A percentile compares a stretch with the other conserved stretches of the same genome.
Conservation (phyloP, 2,797 vertebrate species). For the Danio choprae region DNA sequence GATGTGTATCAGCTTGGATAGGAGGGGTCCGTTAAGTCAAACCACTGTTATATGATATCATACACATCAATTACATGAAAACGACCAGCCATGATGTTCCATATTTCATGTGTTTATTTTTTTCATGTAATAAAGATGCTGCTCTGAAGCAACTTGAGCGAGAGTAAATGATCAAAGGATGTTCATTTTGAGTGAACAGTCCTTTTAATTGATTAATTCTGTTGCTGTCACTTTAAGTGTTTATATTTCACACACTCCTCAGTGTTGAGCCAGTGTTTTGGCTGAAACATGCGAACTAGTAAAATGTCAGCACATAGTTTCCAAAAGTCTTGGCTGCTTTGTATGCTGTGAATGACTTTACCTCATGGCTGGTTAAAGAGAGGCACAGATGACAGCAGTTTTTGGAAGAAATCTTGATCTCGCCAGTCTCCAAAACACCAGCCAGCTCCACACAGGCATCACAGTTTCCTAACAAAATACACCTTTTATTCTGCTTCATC, state of each 20-base stretch:
- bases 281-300: slow-evolving; percentile 19
- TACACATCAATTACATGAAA: background rate
- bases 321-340: slow-evolving; percentile 45
- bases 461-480: slow-evolving; percentile 53
- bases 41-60: background rate
- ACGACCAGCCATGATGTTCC: background rate
- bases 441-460: slow-evolving; percentile 40
- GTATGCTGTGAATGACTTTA: slow-evolving; percentile 47
- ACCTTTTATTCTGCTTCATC: slow-evolving; percentile 28
- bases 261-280: slow-evolving; percentile 40
- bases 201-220: slow-evolving; percentile 18
- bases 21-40: too few relatives aligned
- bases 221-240: slow-evolving; percentile 33
- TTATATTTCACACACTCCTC: slow-evolving; percentile 34
- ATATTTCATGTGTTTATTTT: background rate
- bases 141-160: background rate
- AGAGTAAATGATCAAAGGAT: background rate
- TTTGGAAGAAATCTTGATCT: slow-evolving; percentile 52
- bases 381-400: slow-evolving; percentile 42
- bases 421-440: slow-evolving; percentile 44
- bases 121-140: background rate
- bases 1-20: too few relatives aligned
- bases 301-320: slow-evolving; percentile 53
- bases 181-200: background rate
- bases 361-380: slow-evolving; percentile 51